Evolutionary conservation across 2,113 vertebrate species (phyloP).

Genomic region (Xiphophorus couchianus): DNA sequence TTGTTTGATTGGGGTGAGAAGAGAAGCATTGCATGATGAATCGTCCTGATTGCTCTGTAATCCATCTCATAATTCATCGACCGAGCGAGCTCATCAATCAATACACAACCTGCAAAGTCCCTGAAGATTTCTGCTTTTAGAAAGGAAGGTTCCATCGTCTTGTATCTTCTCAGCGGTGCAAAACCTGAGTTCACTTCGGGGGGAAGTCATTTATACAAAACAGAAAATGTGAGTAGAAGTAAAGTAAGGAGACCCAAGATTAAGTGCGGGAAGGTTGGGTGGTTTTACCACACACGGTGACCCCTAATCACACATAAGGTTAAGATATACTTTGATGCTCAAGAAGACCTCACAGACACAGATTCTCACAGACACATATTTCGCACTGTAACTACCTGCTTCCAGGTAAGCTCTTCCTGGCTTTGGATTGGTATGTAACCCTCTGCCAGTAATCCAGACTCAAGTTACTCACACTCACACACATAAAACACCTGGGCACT

Average conservation of each 20-base stretch:
- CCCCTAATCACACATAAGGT: constrained; percentile 57
- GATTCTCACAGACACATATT: constrained; percentile 41
- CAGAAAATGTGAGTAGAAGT: constrained; percentile 18
- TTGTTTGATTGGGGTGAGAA: constrained; percentile 56
- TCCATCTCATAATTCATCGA: constrained; percentile 63
- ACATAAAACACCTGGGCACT: constrained; percentile 62
- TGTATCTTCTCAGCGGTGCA: constrained; percentile 8
- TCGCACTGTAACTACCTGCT: constrained; percentile 54
- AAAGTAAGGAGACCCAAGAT: constrained; percentile 39
- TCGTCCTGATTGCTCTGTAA: constrained; percentile 71
- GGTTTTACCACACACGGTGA: constrained; percentile 59
- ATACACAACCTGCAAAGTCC: constrained; percentile 38
- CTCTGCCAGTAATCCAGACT: constrained; percentile 59
- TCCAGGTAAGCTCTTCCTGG: constrained; percentile 69
- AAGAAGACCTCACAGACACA: constrained; percentile 57
- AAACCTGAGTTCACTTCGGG: constrained; percentile 7
- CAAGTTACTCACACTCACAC: constrained; percentile 62
- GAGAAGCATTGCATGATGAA: constrained; percentile 61
- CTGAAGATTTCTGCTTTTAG: not conserved
- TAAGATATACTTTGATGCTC: constrained; percentile 65
- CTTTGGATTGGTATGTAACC: constrained; percentile 61
- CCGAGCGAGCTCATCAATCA: constrained; percentile 60
- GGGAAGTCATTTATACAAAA: constrained; percentile 42
- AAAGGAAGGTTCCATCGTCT: constrained; percentile 3
- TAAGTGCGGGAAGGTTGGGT: constrained; percentile 32